Evolutionary conservation across 2,888 invertebrate genomes (phyloP), one percentile per base, ranked within the genome.

Genomic region (Watsonalla cultraria): DNA sequence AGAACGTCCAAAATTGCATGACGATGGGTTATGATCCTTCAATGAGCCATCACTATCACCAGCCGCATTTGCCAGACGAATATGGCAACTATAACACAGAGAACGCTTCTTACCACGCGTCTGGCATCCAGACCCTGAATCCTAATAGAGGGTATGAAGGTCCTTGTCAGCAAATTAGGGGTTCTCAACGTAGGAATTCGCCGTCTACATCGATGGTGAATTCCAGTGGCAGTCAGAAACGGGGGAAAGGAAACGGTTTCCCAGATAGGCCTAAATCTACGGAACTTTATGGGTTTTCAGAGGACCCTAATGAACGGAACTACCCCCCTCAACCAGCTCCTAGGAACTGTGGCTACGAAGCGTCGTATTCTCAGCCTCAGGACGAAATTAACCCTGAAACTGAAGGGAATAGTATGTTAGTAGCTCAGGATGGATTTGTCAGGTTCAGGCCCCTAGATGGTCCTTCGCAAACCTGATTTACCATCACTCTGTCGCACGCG

Each of bases 381-480:
- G 92, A 92, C 70, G 92, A 91, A 68, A 81, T 88, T 6, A 77
- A 83, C 0, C 72, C 64, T 39, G 90, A 93, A 72, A 76, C 89
- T 70, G 91, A 92, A 61, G 91, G 92, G 50, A 91, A 92, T 55
- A 93, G 96, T 65, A 96, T 97, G 96, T 87, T 97, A 60, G 96
- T 97, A n/a, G 95, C 96, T 58, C 97, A 97, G 76, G 96, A 97
- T 74, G 97, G 97, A 6, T 96, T 97, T 82, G 95, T 97, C 11
- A 91, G 97, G 65, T 97, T 97, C 86, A 92, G 96, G 59, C 94
- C 95, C 13, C 88, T 96, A 65, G 95, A 91, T 61, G 82, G 82
- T 0, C 80, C 87, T 42, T 82, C 88, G 70, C 88, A 88, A 73
- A 91, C 91, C 65, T 87, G 91, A 92, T 91, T 86, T 65, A 82